These are phyloP conservation scores for Goniozus legneri DNA, from an alignment of 1,140 invertebrate genomes.

Conservation along the genomic window DNA sequence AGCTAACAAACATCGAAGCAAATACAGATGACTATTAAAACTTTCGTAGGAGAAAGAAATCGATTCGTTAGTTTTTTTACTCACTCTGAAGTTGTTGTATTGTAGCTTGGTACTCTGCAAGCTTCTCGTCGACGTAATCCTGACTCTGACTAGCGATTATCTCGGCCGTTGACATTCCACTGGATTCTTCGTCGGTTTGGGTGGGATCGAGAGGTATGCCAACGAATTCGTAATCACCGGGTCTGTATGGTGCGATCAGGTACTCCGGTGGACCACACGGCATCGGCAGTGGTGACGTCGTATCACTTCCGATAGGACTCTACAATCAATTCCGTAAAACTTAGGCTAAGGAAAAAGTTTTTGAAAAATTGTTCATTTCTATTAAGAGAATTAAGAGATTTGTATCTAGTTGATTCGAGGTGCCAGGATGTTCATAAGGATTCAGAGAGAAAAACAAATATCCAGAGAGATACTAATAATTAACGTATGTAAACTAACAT, in stretches of 20 bases:
- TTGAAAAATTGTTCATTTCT: conserved; percentile 4
- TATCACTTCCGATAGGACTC: conserved; percentile 42
- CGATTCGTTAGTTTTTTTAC: too few species aligned
- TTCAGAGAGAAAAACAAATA: conserved; percentile 13
- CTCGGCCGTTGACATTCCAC: conserved; percentile 80
- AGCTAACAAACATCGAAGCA: too few species aligned
- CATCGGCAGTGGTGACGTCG: conserved; percentile 47
- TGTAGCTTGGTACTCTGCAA: conserved; percentile 88
- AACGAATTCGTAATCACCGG: conserved; percentile 60
- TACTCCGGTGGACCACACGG: conserved; percentile 62
- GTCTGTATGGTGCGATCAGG: conserved; percentile 61
- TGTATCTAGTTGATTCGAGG: conserved; percentile 31
- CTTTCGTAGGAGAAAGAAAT: too few species aligned
- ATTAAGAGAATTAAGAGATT: conserved; percentile 22
- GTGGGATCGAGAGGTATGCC: conserved; percentile 68
- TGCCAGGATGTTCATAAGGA: conserved; percentile 9
- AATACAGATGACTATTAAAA: too few species aligned
- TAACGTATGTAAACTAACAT: too few species aligned
- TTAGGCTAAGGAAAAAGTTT: too few species aligned
- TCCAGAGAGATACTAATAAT: too few species aligned
- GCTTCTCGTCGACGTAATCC: conserved; percentile 90
- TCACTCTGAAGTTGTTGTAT: conserved; percentile 87
- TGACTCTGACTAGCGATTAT: conserved; percentile 90
- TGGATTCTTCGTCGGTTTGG: conserved; percentile 67
- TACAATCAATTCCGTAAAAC: too few species aligned